A percentile compares a stretch with the other conserved stretches of the same genome.
phyloP scores from a whole-genome alignment of 2,797 vertebrate species.

The Selene dorsalis region DNA sequence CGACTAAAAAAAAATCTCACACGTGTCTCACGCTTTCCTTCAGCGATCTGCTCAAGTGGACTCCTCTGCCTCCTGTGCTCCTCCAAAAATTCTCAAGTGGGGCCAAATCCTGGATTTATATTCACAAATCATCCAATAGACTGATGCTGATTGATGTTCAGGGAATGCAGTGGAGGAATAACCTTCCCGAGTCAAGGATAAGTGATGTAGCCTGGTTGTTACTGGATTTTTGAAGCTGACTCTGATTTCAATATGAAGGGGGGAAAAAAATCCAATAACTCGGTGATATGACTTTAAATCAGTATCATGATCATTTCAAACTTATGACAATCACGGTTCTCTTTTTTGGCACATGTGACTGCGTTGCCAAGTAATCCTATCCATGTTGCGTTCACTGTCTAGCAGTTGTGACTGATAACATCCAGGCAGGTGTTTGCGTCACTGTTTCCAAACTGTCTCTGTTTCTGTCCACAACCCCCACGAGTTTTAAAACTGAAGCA shows the following conservation, averaged over 20 bases:
- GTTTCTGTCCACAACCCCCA: no score
- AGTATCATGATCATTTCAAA: not conserved
- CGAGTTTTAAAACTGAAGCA: no score
- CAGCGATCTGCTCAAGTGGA: conserved; percentile 8
- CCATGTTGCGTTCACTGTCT: not conserved
- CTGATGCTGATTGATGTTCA: conserved; percentile 38
- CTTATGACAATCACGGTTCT: not conserved
- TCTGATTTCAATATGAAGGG: not conserved
- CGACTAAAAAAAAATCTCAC: not conserved
- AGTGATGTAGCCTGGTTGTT: not conserved
- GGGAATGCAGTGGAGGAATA: conserved; percentile 11
- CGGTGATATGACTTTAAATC: not conserved
- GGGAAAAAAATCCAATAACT: not conserved
- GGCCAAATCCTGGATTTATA: conserved; percentile 23
- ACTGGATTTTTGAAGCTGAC: not conserved
- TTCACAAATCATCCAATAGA: conserved; percentile 35
- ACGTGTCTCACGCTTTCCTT: conserved; percentile 9
- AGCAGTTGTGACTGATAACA: no score
- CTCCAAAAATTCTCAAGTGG: conserved; percentile 9
- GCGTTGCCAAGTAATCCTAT: not conserved
- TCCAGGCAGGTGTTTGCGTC: no score
- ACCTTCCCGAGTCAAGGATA: conserved; percentile 22
- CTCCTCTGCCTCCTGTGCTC: not conserved
- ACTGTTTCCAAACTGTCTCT: no score
- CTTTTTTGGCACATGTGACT: not conserved